Base-by-base conservation (phyloP, 53 echinoderm and acorn worm genomes). In the Actinopyga echinites region DNA sequence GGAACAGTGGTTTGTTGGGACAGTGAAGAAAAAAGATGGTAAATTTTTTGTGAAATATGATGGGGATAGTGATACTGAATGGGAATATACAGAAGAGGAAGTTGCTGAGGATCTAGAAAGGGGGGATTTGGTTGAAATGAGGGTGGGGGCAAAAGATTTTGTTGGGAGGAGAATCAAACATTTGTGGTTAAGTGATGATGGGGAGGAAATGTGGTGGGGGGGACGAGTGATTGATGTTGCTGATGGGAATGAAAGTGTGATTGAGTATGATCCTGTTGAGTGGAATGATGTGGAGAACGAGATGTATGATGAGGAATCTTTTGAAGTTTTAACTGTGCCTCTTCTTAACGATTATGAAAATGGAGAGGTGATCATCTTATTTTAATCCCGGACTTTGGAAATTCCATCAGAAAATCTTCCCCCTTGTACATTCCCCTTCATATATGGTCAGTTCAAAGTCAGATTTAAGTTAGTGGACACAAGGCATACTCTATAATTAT, bases 31-130 rank as follows among this genome's bases (percentile, higher is more conserved):
- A 29, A 3, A 32, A 24, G 6, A 29, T 33, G 61, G 12, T 57
- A 85, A 75, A 60, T 77, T 56, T 57, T 33, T 52, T 1, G 28
- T 66, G 17, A 81, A 57, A 43, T 80, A 82, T 71, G 83, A 87
- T 73, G 62, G 28, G 5, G 67, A 57, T 13, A 30, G 30, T 25
- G 52, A 73, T 25, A 74, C 57, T 58, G 62, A 83, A 36, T 83
- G 8, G 49, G 45, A 83, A 21, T 87, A 59, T 21, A 87, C 73
- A 1, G 71, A 57, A 19, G 28, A 32, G 73, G 60, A 83, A 57
- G 35, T 87, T 11, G 23, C 30, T 12, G 64, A 83, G 11, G 83
- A 87, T 42, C 24, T 69, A 37, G 43, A 42, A 1, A 74, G 61
- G 37, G 74, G 83, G 6, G 75, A 87, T 44, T 43, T 87, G 74